phyloP scores from a whole-genome alignment of 1,140 invertebrate species.

The Drosophila melanica region DNA sequence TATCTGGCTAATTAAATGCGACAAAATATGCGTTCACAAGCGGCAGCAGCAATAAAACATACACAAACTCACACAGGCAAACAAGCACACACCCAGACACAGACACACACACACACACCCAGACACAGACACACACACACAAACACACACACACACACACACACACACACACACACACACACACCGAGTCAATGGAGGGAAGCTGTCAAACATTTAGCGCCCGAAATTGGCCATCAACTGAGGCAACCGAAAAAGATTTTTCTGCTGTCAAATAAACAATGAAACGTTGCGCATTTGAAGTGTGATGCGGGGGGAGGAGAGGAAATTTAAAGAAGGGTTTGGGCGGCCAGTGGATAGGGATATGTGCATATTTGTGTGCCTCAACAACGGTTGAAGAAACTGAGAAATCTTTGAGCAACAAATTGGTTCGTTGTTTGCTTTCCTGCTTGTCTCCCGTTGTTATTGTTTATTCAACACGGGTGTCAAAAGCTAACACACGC shows the following conservation, averaged over 20 bases:
- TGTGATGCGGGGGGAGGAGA: not conserved
- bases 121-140: no score
- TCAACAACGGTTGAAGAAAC: not conserved
- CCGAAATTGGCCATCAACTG: slow-evolving; percentile 37
- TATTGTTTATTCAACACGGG: slow-evolving; percentile 48
- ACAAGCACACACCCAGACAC: no score
- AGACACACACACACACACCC: no score
- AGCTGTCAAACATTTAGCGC: slow-evolving; percentile 54
- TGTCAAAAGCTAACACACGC: slow-evolving; percentile 49
- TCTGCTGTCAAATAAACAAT: slow-evolving; percentile 37
- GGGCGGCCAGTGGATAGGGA: not conserved
- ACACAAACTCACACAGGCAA: no score
- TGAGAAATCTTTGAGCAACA: slow-evolving; percentile 35
- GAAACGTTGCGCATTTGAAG: slow-evolving; percentile 10
- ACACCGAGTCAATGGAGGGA: slow-evolving; percentile 2
- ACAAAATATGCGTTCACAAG: slow-evolving; percentile 40
- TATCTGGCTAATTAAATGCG: slow-evolving; percentile 53
- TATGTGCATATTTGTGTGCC: not conserved
- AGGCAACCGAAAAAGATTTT: slow-evolving; percentile 20
- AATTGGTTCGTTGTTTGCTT: slow-evolving; percentile 37
- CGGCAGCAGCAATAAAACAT: slow-evolving; percentile 16
- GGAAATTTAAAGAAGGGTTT: not conserved
- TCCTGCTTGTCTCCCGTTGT: slow-evolving; percentile 33
- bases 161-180: slow-evolving; percentile 1
- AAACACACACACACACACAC: no score